Evolutionary conservation across 2,888 invertebrate genomes (phyloP).

Genomic region (Monochamus alternatus): DNA sequence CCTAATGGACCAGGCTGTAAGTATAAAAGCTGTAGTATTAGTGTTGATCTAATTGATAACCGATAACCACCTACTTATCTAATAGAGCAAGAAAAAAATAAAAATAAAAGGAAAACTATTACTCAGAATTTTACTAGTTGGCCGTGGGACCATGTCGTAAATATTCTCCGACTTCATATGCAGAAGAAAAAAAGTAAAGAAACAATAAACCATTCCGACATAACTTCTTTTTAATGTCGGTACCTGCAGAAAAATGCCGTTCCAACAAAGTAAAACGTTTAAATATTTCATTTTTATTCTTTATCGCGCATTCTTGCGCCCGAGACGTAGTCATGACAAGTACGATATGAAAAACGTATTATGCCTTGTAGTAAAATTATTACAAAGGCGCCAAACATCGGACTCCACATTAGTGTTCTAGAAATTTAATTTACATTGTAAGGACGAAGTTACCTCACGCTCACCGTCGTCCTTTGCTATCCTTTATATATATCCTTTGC

Average conservation of each 20-base stretch:
- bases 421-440: slow-evolving; percentile 58
- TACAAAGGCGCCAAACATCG: slow-evolving; percentile 67
- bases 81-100: too few relatives aligned
- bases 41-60: slow-evolving; percentile 5
- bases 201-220: slow-evolving; percentile 53
- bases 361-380: slow-evolving; percentile 65
- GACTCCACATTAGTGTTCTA: slow-evolving; percentile 63
- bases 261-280: slow-evolving; percentile 54
- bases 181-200: slow-evolving; percentile 48
- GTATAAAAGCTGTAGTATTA: slow-evolving; percentile 2
- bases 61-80: too few relatives aligned
- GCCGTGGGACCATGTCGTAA: slow-evolving; percentile 44
- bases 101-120: not conserved
- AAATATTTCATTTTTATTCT: slow-evolving; percentile 67
- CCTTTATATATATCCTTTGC: too few relatives aligned
- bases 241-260: slow-evolving; percentile 54
- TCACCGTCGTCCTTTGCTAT: slow-evolving; percentile 25
- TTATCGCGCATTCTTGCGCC: slow-evolving; percentile 64
- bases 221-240: slow-evolving; percentile 52
- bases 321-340: slow-evolving; percentile 64
- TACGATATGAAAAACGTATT: slow-evolving; percentile 66
- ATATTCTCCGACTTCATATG: slow-evolving; percentile 38
- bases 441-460: slow-evolving; percentile 24
- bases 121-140: slow-evolving; percentile 23
- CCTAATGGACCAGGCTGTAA: slow-evolving; percentile 32